These are phyloP conservation scores for Subanguina moxae DNA, from an alignment of 1,140 invertebrate genomes.

Conservation along the genomic window DNA sequence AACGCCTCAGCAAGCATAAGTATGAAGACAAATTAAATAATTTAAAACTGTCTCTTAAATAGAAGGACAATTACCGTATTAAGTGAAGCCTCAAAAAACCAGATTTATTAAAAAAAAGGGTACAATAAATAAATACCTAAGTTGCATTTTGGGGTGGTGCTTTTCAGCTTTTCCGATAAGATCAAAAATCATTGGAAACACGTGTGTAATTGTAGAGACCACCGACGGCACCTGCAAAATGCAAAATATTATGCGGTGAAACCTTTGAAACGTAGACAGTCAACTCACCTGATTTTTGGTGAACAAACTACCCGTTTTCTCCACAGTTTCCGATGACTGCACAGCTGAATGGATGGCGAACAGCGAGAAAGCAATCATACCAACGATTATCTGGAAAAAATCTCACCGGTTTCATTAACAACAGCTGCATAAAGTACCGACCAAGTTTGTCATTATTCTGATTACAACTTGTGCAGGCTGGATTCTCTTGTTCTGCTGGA, in stretches of 20 bases:
- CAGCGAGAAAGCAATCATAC: constrained; percentile 56
- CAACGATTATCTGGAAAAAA: constrained; percentile 29
- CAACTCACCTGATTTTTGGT: constrained; percentile 56
- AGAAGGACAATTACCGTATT: constrained; percentile 19
- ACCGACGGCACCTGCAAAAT: constrained; percentile 23
- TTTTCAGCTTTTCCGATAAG: constrained; percentile 79
- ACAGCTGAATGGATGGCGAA: constrained; percentile 55
- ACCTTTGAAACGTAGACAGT: background rate
- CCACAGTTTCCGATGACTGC: constrained; percentile 50
- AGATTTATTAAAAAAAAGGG: too few relatives aligned
- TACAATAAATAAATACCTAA: constrained; percentile 59
- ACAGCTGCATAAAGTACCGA: background rate
- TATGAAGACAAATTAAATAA: too few relatives aligned
- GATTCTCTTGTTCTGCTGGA: constrained; percentile 12
- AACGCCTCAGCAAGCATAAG: too few relatives aligned
- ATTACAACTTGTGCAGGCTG: constrained; percentile 5
- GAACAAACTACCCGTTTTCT: constrained; percentile 51
- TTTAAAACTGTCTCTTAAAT: too few relatives aligned
- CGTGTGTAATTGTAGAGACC: constrained; percentile 70
- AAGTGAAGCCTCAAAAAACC: constrained; percentile 70
- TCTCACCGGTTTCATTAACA: background rate
- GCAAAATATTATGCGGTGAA: background rate
- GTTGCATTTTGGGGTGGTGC: constrained; percentile 85
- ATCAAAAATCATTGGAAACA: constrained; percentile 88
- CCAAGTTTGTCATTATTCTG: constrained; percentile 23